Evolutionary conservation across 1,140 invertebrate species (phyloP).

Genomic region (Carposina sasakii): DNA sequence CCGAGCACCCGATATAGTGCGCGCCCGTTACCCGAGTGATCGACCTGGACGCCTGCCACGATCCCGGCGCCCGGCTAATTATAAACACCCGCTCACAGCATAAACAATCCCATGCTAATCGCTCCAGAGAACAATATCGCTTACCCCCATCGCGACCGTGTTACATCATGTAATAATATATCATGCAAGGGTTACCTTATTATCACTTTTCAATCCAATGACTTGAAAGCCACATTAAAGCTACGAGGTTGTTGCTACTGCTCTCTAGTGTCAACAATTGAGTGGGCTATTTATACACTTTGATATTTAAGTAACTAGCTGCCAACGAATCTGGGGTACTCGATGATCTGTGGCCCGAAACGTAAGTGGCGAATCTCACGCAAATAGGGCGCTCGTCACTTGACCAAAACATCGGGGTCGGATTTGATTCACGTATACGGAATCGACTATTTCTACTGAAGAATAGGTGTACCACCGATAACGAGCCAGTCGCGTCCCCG

Average conservation of each 20-base stretch:
- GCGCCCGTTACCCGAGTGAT: conserved; percentile 65
- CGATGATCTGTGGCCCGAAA: too few relatives aligned
- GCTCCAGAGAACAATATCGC: conserved; percentile 35
- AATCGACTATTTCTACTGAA: conserved; percentile 36
- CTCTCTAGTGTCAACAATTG: too few relatives aligned
- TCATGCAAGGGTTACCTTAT: too few relatives aligned
- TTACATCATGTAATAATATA: too few relatives aligned
- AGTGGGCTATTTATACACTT: too few relatives aligned
- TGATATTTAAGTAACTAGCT: too few relatives aligned
- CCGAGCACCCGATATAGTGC: conserved; percentile 51
- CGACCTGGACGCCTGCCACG: conserved; percentile 64
- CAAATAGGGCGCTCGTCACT: conserved; percentile 53
- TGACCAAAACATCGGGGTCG: conserved; percentile 55
- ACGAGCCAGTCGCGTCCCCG: conserved; percentile 60
- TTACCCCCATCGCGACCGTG: too few relatives aligned
- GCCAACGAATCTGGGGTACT: too few relatives aligned
- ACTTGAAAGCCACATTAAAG: too few relatives aligned
- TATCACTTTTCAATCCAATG: too few relatives aligned
- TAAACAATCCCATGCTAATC: conserved; percentile 42
- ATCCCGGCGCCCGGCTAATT: conserved; percentile 49
- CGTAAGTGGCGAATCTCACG: too few relatives aligned
- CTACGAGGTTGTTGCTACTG: too few relatives aligned
- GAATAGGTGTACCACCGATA: conserved; percentile 56
- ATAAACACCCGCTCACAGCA: conserved; percentile 44
- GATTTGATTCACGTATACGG: conserved; percentile 42